Conservation (phyloP, 2,797 vertebrate genomes). For the Enteromius afrohamiltoni region DNA sequence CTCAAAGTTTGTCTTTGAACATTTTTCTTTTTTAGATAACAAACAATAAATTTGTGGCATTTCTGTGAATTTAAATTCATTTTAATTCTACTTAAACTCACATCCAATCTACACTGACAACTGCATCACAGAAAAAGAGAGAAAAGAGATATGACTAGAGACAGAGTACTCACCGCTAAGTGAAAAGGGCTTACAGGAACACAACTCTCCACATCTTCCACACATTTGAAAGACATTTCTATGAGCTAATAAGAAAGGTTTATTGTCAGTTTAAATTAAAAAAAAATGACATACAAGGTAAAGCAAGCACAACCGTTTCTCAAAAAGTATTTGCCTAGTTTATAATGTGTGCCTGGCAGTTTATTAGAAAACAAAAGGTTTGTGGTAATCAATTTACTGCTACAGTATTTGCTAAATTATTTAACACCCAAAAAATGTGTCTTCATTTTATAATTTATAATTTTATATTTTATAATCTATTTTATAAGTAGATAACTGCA, state of each 20-base stretch:
- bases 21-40: not conserved
- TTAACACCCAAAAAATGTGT: no score
- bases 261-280: not conserved
- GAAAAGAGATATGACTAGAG: not conserved
- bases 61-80: not conserved
- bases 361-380: not conserved
- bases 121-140: not conserved
- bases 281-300: not conserved
- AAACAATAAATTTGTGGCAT: not conserved
- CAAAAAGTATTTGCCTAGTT: not conserved
- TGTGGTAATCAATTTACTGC: no score
- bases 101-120: not conserved
- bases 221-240: slow-evolving; percentile 98
- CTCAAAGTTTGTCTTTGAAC: not conserved
- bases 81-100: not conserved
- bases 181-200: slow-evolving; percentile 96
- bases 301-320: not conserved
- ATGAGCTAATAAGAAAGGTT: slow-evolving; percentile 80
- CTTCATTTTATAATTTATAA: no score
- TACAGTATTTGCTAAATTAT: no score
- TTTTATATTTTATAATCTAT: no score
- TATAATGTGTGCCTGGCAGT: not conserved
- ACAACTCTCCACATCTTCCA: slow-evolving; percentile 96
- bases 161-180: slow-evolving; percentile 91
- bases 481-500: no score